A percentile compares a stretch with the other conserved stretches of the same genome.
phyloP scores from a whole-genome alignment of 2,113 vertebrate species.

The Engystomops pustulosus region DNA sequence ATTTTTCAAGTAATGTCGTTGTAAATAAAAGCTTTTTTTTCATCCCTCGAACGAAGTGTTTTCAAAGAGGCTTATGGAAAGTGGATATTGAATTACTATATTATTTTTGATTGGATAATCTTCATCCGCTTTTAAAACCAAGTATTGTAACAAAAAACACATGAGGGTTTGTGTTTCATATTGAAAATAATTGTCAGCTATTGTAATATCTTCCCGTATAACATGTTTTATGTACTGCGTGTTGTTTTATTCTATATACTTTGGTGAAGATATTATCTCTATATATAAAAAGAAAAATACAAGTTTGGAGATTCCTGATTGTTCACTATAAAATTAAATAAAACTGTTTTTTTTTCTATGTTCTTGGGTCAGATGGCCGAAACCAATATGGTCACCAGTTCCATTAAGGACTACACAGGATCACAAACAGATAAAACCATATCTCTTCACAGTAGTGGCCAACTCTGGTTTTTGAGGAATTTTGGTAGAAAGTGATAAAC shows the following conservation, averaged over 20 bases:
- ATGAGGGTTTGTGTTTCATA: slow-evolving; percentile 21
- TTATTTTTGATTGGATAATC: slow-evolving; percentile 44
- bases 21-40: slow-evolving; percentile 49
- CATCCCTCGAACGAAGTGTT: slow-evolving; percentile 27
- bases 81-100: slow-evolving; percentile 44
- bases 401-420: too few species aligned
- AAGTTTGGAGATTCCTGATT: too few species aligned
- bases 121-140: slow-evolving; percentile 39
- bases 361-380: too few species aligned
- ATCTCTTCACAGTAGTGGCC: too few species aligned
- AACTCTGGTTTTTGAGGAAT: too few species aligned
- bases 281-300: too few species aligned
- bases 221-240: not conserved
- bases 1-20: slow-evolving; percentile 47
- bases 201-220: slow-evolving; percentile 20
- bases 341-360: too few species aligned
- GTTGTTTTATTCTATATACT: not conserved
- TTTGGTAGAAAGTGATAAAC: too few species aligned
- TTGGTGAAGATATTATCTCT: not conserved
- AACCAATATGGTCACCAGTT: too few species aligned
- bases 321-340: too few species aligned
- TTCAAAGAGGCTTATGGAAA: slow-evolving; percentile 29
- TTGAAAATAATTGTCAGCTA: not conserved
- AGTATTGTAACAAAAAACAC: slow-evolving; percentile 47
- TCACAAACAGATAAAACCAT: too few species aligned